phyloP scores from a whole-genome alignment of 2,113 vertebrate species.

The Tragelaphus scriptus region DNA sequence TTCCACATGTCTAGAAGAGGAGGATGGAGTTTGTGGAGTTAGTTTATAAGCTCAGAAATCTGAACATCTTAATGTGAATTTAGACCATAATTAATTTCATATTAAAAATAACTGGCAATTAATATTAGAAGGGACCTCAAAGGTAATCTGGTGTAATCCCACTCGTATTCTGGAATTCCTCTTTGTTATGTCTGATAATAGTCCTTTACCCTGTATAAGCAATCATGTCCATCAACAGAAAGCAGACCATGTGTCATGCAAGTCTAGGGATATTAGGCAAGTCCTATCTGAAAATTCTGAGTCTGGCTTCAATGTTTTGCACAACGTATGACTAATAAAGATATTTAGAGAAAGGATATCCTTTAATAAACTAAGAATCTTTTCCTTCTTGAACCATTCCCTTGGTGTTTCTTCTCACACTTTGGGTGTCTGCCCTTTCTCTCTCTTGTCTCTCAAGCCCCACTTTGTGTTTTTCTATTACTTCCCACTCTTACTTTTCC shows the following conservation, averaged over 20 bases:
- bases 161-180: not conserved
- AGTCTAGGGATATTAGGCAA: not conserved
- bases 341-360: not conserved
- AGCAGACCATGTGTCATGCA: fast-evolving
- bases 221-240: not conserved
- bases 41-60: not conserved
- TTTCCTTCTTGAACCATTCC: not conserved
- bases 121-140: not conserved
- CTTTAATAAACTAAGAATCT: not conserved
- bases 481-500: not conserved
- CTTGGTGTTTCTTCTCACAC: not conserved
- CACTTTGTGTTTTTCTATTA: not conserved
- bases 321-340: not conserved
- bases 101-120: not conserved
- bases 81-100: not conserved
- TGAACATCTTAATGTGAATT: not conserved
- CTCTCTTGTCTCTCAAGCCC: not conserved
- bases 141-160: not conserved
- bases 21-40: not conserved
- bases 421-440: not conserved
- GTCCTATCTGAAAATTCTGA: not conserved
- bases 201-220: not conserved
- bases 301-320: not conserved
- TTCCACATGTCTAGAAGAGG: not conserved
- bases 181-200: not conserved